Conservation (phyloP, 1,140 invertebrate species). For the Aphelenchoides avenae region DNA sequence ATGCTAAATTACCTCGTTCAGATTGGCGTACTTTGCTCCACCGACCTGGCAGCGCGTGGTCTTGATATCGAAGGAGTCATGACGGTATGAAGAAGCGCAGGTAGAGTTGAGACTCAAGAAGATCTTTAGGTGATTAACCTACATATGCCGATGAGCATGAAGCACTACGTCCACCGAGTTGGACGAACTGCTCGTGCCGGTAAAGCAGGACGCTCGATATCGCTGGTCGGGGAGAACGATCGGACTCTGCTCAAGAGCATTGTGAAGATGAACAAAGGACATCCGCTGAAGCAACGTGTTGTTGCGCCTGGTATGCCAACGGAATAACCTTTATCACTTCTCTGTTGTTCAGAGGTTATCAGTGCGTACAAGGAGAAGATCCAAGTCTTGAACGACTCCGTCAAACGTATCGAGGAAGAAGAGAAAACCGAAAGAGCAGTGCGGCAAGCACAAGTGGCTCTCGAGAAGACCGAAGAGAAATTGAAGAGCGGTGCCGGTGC, state of each 20-base stretch:
- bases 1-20: conserved; percentile 47
- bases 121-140: conserved; percentile 77
- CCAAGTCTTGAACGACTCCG: conserved; percentile 70
- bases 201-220: conserved; percentile 70
- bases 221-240: conserved; percentile 85
- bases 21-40: conserved; percentile 85
- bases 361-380: conserved; percentile 77
- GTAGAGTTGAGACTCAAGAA: conserved; percentile 9
- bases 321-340: conserved; percentile 7
- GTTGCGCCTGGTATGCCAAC: conserved; percentile 70
- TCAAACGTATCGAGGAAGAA: conserved; percentile 74
- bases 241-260: conserved; percentile 83
- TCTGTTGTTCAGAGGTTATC: conserved; percentile 71
- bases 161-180: conserved; percentile 92
- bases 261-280: conserved; percentile 68
- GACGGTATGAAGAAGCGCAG: conserved; percentile 67
- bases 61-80: conserved; percentile 91
- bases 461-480: conserved; percentile 73
- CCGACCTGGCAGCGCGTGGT: conserved; percentile 91
- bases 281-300: conserved; percentile 77
- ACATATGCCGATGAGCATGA: conserved; percentile 82
- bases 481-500: conserved; percentile 64
- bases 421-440: conserved; percentile 79
- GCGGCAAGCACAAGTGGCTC: conserved; percentile 76
- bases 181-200: conserved; percentile 91